Base-by-base conservation (phyloP, 2,113 vertebrate species). In the Lophius piscatorius region DNA sequence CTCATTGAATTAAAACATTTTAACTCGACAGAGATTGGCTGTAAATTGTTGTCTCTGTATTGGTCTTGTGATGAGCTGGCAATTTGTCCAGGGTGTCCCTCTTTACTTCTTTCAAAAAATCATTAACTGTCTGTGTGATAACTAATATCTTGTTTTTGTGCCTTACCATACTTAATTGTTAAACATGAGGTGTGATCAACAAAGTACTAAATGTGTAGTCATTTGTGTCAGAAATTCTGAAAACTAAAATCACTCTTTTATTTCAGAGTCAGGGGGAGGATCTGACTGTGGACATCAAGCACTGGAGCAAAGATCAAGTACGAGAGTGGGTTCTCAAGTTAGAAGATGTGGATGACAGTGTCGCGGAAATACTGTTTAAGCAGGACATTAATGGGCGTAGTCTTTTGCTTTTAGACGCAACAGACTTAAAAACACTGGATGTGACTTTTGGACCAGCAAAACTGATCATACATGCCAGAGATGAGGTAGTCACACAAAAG, bases 301-400 rank as follows among this genome's bases (percentile, higher is more conserved):
- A 77, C 16, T 89, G 84, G 90, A 78, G 38, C 46, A 80, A 78
- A 76, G 34, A 83, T 41, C 70, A 91, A 28, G 85, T 89, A 31
- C 86, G 21, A 14, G 3, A 76, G 24, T 91, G 87, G 87, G 41
- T 31, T 75, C 56, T 68, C 3, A 40, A 17, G 0, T 8, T 86
- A 63, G 44, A 65, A n/a, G n/a, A 45, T 13, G 66, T 84, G 9
- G 75, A 80, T 13, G 38, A 31, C 18, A 20, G 18, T 12, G 57
- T 33, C 72, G 83, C 81, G 31, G 33, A 83, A 6, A 59, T 65
- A 26, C 51, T 90, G 5, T 78, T 80, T 50, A 5, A 80, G 2
- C 3, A 86, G 45, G 58, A 80, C 10, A 74, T 91, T 36, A 60
- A 18, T 55, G 87, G 89, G 2, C 9, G 4, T 2, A 74, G 59